Base-by-base conservation (phyloP, 2,797 vertebrate species). In the Peromyscus aztecus region DNA sequence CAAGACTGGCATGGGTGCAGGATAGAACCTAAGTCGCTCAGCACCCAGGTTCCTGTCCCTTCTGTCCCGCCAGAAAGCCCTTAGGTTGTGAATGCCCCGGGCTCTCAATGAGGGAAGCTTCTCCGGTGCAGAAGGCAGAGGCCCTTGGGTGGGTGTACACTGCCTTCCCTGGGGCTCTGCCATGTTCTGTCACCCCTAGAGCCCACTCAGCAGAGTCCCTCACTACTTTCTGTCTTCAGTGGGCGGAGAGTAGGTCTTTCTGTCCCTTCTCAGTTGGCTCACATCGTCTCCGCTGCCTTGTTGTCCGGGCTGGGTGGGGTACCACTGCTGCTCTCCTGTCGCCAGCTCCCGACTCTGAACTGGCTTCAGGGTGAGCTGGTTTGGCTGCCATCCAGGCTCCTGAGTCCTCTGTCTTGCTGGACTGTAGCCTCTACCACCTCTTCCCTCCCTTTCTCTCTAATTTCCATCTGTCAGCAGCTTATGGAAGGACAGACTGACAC, bases 391-490 rank as follows among this genome's bases (percentile, higher is more conserved):
- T 71, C 96, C 96, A 96, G 78, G 43, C 82, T 96, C 43, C 55
- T 14, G 4, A 4, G 40, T n/a, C 69, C 2, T 1, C 77, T 75
- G 23, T 61, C 67, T 73, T 67, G 52, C 71, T 71, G 52, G 75
- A 40, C 61, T 24, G 43, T 80, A 2, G 4, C 89, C 49, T 34
- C 83, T 11, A 0, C 78, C 24, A 2, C 89, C 90, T 31, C 43
- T 6, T 11, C 27, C 61, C 69, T 34, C 46, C 59, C 43, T 4
- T 19, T 37, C 57, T 55, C 55, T 13, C 31, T 69, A 59, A 40
- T 96, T 96, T 93, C 94, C 76, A 65, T 95, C 92, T 76, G 89
- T 96, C 94, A 94, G 97, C 95, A 96, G 78, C 94, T 95, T 86
- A 24, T 65, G 85, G 97, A 95, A 93, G 90, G 96, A 97, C 96